These are phyloP conservation scores for Aphaenogaster ashmeadi DNA, from an alignment of 1,140 invertebrate genomes.

Conservation along the genomic window DNA sequence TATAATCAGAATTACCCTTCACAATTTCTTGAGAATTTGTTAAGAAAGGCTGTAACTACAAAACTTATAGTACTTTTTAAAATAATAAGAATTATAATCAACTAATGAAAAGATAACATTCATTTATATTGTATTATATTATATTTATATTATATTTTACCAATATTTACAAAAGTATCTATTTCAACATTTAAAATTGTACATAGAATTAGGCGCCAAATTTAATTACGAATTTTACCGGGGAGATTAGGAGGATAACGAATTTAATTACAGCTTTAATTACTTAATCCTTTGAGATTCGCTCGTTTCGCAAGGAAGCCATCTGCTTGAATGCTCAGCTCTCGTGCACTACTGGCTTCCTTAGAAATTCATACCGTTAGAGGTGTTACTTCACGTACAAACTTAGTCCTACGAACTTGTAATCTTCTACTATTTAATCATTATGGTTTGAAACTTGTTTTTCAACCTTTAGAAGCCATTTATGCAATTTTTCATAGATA, in stretches of 20 bases:
- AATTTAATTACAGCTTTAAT: constrained; percentile 65
- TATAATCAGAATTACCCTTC: neutral
- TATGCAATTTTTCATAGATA: neutral
- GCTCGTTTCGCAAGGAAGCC: constrained; percentile 62
- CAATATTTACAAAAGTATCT: constrained; percentile 1
- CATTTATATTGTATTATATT: neutral
- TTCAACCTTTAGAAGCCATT: neutral
- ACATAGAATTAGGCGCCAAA: constrained; percentile 37
- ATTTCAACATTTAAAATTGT: constrained; percentile 35
- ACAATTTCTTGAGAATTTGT: neutral
- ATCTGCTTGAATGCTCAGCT: constrained; percentile 59
- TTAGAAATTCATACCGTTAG: constrained; percentile 63
- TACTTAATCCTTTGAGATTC: constrained; percentile 65
- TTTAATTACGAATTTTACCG: constrained; percentile 62
- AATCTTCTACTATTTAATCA: constrained; percentile 86
- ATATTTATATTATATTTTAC: neutral
- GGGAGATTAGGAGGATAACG: constrained; percentile 57
- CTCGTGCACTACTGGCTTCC: constrained; percentile 53
- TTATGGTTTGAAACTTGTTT: constrained; percentile 34
- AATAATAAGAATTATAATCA: neutral
- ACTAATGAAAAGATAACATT: neutral
- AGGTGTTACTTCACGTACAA: constrained; percentile 59
- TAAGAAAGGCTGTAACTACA: neutral
- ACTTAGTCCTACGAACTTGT: constrained; percentile 32
- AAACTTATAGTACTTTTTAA: neutral